Percentiles rank a stretch among this genome's conserved stretches.
phyloP scores from a whole-genome alignment of 1,140 invertebrate species.

The Procambarus clarkii region DNA sequence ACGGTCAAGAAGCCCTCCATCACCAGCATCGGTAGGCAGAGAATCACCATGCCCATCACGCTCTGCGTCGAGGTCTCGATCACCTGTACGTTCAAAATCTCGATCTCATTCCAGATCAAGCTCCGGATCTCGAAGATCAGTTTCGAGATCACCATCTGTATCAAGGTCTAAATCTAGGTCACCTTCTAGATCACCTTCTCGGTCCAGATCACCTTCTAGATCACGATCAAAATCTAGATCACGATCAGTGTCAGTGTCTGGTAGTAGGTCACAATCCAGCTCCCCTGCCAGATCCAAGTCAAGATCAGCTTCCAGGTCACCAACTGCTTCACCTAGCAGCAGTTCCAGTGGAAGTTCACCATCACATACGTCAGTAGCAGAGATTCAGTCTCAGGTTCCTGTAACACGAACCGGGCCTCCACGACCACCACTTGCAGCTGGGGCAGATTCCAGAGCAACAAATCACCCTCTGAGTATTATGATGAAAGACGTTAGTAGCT shows the following conservation, averaged over 20 bases:
- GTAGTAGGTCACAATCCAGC: slow-evolving; percentile 20
- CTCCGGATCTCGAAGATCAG: slow-evolving; percentile 14
- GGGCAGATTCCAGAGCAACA: not conserved
- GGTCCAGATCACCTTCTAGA: slow-evolving; percentile 32
- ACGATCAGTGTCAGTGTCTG: slow-evolving; percentile 6
- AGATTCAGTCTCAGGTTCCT: slow-evolving; percentile 1
- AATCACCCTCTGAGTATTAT: slow-evolving; percentile 24
- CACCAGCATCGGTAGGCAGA: slow-evolving; percentile 1
- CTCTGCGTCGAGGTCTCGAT: slow-evolving; percentile 36
- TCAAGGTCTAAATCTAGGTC: slow-evolving; percentile 37
- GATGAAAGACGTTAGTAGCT: slow-evolving; percentile 46
- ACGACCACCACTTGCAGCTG: not conserved
- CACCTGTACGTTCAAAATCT: slow-evolving; percentile 13
- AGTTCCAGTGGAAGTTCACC: slow-evolving; percentile 44
- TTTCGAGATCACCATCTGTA: slow-evolving; percentile 33
- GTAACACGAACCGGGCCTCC: not conserved
- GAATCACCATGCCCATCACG: slow-evolving; percentile 34
- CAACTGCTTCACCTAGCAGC: not conserved
- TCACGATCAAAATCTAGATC: slow-evolving; percentile 47
- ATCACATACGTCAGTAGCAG: not conserved
- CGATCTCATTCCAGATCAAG: slow-evolving; percentile 2
- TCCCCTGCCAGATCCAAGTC: slow-evolving; percentile 36
- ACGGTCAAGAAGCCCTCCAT: not conserved
- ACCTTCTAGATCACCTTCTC: slow-evolving; percentile 16
- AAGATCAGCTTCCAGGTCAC: slow-evolving; percentile 27